Evolutionary conservation across 1,140 invertebrate species (phyloP), one percentile per base, ranked within the genome.

Genomic region (Batillaria attramentaria): DNA sequence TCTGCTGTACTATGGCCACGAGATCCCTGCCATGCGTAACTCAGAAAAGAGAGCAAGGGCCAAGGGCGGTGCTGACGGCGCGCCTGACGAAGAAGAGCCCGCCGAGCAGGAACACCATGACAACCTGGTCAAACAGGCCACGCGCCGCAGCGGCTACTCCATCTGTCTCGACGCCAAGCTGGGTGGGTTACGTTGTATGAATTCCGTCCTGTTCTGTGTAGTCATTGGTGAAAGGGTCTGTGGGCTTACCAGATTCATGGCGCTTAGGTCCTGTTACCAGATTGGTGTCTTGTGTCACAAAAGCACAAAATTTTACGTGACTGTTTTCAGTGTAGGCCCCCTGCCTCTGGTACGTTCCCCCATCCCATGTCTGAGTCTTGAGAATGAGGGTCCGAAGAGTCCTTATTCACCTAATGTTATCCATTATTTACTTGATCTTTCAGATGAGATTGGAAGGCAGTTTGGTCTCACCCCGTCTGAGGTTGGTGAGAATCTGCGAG

Each of bases 391-490:
- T 18, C 13, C 31, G 13, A 13, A 33, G 65, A 66, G 4, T 37
- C 31, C 20, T n/a, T 3, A 8, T 41, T 39, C 3, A 41, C 18
- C 5, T 13, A 39, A 24, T 66, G 16, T 66, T 46, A n/a, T 73
- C 37, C n/a, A n/a, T n/a, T n/a, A n/a, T n/a, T n/a, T n/a, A n/a
- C n/a, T n/a, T n/a, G n/a, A n/a, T 54, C 39, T 84, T 85, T 18
- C 77, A 92, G 91, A 88, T 88, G 94, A 94, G 5, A 93, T 99
- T 50, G 95, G 96, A 1, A 96, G 96, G 87, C 95, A 88, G 79
- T 99, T 99, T 92, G 99, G 98, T 82, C 91, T 99, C n/a, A 95
- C 94, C 2, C 96, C 98, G 0, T 96, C 98, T 87, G 95, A 99
- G 88, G 99, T 98, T 91, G 98, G 97, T 3, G 97, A 99, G 92